Percentiles rank a stretch among this genome's conserved stretches.
These are phyloP conservation scores for Salvelinus alpinus DNA, from an alignment of 2,113 vertebrate species.

Conservation along the genomic window DNA sequence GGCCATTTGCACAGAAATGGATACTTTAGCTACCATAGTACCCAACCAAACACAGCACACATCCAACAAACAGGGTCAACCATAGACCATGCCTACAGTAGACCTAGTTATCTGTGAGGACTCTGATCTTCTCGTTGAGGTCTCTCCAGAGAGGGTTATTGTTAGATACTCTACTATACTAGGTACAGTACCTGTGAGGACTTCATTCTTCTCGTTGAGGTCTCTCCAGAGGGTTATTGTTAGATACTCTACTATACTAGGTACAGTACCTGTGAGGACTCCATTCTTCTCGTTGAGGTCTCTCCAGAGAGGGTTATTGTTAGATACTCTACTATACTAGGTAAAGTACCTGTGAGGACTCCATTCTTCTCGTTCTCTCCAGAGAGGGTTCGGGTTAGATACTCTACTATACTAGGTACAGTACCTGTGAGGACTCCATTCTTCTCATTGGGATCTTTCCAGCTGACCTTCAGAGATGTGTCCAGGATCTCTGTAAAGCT, in stretches of 20 bases:
- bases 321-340: too few species aligned
- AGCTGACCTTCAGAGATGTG: constrained; percentile 97
- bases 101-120: constrained; percentile 86
- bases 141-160: constrained; percentile 82
- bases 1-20: too few species aligned
- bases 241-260: too few species aligned
- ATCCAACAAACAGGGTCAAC: too few species aligned
- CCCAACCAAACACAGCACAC: too few species aligned
- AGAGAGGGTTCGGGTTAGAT: constrained; percentile 50
- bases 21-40: too few species aligned
- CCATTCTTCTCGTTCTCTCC: constrained; percentile 97
- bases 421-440: constrained; percentile 93
- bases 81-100: too few species aligned
- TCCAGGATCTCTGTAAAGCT: constrained; percentile 97
- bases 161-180: not conserved
- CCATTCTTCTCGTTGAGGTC: constrained; percentile 95
- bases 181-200: constrained; percentile 83
- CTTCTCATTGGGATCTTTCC: constrained; percentile 94
- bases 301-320: constrained; percentile 79
- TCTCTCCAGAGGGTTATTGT: constrained; percentile 82
- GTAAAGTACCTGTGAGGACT: constrained; percentile 83
- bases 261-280: constrained; percentile 84
- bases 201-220: constrained; percentile 90
- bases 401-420: not conserved
- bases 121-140: constrained; percentile 90